Base-by-base conservation (phyloP, 2,113 vertebrate genomes). In the Seriola aureovittata region DNA sequence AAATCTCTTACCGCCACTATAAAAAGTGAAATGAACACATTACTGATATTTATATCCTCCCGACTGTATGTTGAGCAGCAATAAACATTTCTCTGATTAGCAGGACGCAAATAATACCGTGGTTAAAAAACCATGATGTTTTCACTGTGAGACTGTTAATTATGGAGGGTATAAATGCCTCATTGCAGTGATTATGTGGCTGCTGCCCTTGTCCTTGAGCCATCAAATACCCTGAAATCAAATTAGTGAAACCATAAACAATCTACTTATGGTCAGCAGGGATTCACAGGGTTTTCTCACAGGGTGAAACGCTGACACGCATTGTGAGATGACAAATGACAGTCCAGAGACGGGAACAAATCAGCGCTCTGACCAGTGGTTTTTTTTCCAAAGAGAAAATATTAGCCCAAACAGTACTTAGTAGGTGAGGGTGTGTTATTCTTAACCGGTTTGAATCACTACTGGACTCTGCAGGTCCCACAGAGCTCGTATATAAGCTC, bases 391-490 rank as follows among this genome's bases (percentile, higher is more conserved):
- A 72, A 86, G 90, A 88, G 76, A 94, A 94, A 95, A 95, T 94
- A 95, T 93, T 93, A 92, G 89, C 89, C 91, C 85, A 91, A 92
- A 93, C 91, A 81, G 88, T 93, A 90, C 93, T 94, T 95, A 94
- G 93, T 92, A 92, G 91, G 82, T 91, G 93, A 91, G 89, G 87
- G 84, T 70, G 91, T 96, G 95, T 95, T 95, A 95, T 95, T 96
- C 85, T 93, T 94, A 88, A 93, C 88, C 66, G 52, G 88, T 90
- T 78, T 87, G 88, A 95, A 93, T 94, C 92, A 93, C 93, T 89
- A 87, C 82, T 91, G 92, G 85, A 91, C 92, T 91, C 88, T 68
- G 77, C 72, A 48, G 83, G 92, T 94, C 94, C 94, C 94, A 85
- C 86, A 93, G 92, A 93, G 93, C 92, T 93, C 93, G 85, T 95